Percentiles rank a stretch among this genome's conserved stretches.
Conservation (phyloP, 2,797 vertebrate species). For the Sylvilagus floridanus region DNA sequence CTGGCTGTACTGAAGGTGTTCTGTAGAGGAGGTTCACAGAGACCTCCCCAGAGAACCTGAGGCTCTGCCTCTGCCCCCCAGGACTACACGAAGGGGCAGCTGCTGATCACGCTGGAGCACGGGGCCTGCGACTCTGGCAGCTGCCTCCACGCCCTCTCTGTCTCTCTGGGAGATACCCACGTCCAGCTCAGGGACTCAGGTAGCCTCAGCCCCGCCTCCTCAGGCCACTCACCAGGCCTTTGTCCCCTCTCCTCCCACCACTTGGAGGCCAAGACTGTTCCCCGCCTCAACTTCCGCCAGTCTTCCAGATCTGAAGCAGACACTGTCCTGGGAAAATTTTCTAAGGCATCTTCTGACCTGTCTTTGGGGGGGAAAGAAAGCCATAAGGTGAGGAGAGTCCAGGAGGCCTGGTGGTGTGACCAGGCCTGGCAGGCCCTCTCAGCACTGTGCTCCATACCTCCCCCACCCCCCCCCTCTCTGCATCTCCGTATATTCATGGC, state of each 20-base stretch:
- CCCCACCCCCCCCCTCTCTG: neutral
- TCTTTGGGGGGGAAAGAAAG: neutral
- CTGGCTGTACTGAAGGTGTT: neutral
- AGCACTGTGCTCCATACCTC: neutral
- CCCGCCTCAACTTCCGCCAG: neutral
- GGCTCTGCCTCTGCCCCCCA: conserved; percentile 68
- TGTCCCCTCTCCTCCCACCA: neutral
- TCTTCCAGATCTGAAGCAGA: neutral
- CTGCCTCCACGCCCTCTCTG: conserved; percentile 89
- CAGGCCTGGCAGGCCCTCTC: neutral
- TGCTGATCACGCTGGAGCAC: conserved; percentile 86
- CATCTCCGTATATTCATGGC: neutral
- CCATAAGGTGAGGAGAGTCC: neutral
- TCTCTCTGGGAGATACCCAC: conserved; percentile 88
- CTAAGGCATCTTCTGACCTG: neutral
- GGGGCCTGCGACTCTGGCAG: conserved; percentile 74
- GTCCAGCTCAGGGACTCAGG: conserved; percentile 91
- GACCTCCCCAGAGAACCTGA: neutral
- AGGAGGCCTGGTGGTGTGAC: neutral
- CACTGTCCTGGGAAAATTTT: neutral
- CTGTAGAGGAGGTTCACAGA: neutral
- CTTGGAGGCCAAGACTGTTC: neutral
- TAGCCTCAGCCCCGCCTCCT: conserved; percentile 74
- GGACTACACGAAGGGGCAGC: conserved; percentile 92
- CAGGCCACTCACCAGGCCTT: neutral